These are phyloP conservation scores for Sarcophaga bullata DNA, from an alignment of 1,140 invertebrate species.

Conservation along the genomic window DNA sequence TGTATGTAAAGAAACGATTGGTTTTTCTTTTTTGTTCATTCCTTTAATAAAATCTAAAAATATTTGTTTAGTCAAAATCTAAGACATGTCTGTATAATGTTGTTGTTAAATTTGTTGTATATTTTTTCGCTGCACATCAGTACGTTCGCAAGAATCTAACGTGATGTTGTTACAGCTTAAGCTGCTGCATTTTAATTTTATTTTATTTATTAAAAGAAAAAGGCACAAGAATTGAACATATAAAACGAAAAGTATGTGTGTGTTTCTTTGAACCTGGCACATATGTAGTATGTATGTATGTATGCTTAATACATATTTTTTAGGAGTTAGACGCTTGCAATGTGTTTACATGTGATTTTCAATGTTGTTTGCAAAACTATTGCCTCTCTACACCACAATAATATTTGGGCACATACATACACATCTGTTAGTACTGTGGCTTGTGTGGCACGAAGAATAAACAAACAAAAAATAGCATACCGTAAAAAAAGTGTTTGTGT, in stretches of 20 bases:
- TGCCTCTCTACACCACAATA: background rate
- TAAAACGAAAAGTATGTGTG: too few relatives aligned
- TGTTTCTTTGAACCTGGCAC: too few relatives aligned
- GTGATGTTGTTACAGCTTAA: constrained; percentile 38
- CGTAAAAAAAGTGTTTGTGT: background rate
- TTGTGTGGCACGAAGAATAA: background rate
- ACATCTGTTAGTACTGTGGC: background rate
- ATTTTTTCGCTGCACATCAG: constrained; percentile 1
- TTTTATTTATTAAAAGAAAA: background rate
- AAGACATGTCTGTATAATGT: constrained; percentile 27
- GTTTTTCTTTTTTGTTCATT: too few relatives aligned
- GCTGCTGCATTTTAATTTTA: constrained; percentile 39
- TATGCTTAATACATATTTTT: background rate
- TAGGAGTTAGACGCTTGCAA: background rate
- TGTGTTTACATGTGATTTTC: constrained; percentile 18
- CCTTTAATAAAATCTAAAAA: constrained; percentile 4
- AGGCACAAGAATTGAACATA: too few relatives aligned
- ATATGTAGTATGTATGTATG: background rate
- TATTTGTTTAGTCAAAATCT: constrained; percentile 34
- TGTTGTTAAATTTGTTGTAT: constrained; percentile 14
- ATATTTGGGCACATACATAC: background rate
- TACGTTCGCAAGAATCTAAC: constrained; percentile 29
- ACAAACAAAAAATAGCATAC: too few relatives aligned
- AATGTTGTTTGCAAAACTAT: constrained; percentile 24
- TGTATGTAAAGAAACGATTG: background rate